phyloP scores from a whole-genome alignment of 2,113 vertebrate species.

The Athene noctua region DNA sequence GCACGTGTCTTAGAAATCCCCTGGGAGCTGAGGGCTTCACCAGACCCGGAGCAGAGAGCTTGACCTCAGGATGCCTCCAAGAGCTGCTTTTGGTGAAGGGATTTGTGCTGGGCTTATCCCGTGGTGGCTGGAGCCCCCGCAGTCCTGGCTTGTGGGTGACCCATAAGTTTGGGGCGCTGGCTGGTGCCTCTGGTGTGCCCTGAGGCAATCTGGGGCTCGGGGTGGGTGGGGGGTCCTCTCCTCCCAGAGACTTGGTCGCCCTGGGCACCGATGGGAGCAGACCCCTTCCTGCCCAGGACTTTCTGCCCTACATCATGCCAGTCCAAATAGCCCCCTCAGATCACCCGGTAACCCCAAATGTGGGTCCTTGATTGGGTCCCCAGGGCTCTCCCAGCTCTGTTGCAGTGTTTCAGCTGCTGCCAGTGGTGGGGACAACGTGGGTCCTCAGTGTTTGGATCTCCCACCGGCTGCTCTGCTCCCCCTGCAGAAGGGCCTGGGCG shows the following conservation, averaged over 20 bases:
- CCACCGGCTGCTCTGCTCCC: fast-evolving
- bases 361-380: not conserved
- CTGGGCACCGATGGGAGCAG: fast-evolving
- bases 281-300: not conserved
- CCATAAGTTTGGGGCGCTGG: fast-evolving
- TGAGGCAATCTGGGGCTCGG: not conserved
- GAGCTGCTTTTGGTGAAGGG: not conserved
- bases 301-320: not conserved
- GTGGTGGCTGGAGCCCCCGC: not conserved
- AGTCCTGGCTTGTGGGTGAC: not conserved
- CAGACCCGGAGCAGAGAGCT: fast-evolving
- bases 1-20: not conserved
- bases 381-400: fast-evolving
- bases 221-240: not conserved
- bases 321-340: not conserved
- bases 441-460: fast-evolving
- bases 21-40: not conserved
- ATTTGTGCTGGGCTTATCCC: not conserved
- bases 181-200: not conserved
- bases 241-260: not conserved
- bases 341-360: not conserved
- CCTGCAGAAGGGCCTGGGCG: fast-evolving
- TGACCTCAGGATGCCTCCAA: not conserved
- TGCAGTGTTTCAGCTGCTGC: not conserved
- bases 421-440: fast-evolving